Evolutionary conservation across 2,888 invertebrate genomes (phyloP), one percentile per base, ranked within the genome.

Genomic region (Hypercompe scribonia): DNA sequence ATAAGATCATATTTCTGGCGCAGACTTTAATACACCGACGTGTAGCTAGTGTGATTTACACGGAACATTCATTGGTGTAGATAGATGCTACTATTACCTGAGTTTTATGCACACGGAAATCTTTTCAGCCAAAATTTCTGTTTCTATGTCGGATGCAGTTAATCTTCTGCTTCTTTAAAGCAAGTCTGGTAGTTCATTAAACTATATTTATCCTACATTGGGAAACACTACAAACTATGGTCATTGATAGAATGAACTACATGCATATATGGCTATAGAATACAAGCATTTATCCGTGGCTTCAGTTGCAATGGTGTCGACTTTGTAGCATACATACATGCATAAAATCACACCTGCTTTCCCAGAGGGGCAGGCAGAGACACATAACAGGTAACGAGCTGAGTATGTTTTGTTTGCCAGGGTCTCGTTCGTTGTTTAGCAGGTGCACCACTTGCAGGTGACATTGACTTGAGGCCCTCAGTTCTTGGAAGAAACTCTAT

Each of bases 51-150:
- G 31, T 21, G 46, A 28, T 36, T 58, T 36, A 54, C 18, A 21
- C 28, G 28, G 18, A 54, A 58, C 68, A 68, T 54, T 54, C 28
- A 61, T 61, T 61, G 61, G 61, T 18, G 61, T 31, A 68, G n/a
- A 54, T 54, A 58, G 3, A 58, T 54, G 54, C 1, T 34, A 34
- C 50, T 18, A 54, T 54, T 54, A 54, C 50, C 68, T 54, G 68
- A 68, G 34, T 68, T 68, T 68, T 68, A 68, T 68, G 36, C 15
- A 54, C 8, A 34, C 34, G 7, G 54, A 36, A 34, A 54, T 34
- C 8, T 54, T 68, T 34, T n/a, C 54, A 18, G 21, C 68, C 10
- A 21, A 54, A 54, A 54, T 31, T 18, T 61, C 18, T 31, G 18
- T 61, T 61, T 61, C 7, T 31, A 2, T 61, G 28, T 61, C 31